Evolutionary conservation across 2,797 vertebrate species (phyloP).

Genomic region (Malacoctenus gilli): DNA sequence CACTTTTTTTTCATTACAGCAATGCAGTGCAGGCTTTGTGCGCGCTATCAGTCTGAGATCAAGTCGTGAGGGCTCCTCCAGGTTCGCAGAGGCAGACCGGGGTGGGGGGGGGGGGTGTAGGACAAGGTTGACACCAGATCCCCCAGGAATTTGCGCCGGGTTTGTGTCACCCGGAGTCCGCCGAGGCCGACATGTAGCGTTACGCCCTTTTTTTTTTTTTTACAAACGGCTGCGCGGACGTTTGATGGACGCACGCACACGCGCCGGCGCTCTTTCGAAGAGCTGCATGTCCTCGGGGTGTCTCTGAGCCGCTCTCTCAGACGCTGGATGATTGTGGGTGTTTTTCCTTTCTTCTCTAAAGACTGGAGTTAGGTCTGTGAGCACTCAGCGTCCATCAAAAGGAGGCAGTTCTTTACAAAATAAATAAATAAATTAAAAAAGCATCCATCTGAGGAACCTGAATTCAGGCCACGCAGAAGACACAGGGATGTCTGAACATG

Average conservation of each 20-base stretch:
- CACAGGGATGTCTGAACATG: slow-evolving; percentile 20
- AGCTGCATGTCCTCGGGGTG: slow-evolving; percentile 62
- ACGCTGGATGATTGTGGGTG: slow-evolving; percentile 58
- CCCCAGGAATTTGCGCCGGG: slow-evolving; percentile 67
- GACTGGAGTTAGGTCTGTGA: slow-evolving; percentile 41
- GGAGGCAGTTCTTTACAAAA: slow-evolving; percentile 30
- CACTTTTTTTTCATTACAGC: slow-evolving; percentile 57
- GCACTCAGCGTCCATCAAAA: slow-evolving; percentile 29
- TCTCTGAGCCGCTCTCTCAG: slow-evolving; percentile 66
- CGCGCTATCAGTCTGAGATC: slow-evolving; percentile 57
- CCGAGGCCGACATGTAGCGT: slow-evolving; percentile 47
- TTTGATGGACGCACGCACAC: slow-evolving; percentile 57
- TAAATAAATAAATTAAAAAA: no score
- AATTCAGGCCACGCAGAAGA: slow-evolving; percentile 16
- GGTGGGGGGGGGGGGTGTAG: no score
- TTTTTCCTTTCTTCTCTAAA: slow-evolving; percentile 72
- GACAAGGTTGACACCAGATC: slow-evolving; percentile 60
- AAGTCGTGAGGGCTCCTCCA: slow-evolving; percentile 47
- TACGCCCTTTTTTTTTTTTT: no score
- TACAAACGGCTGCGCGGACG: slow-evolving; percentile 62
- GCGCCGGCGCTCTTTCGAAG: slow-evolving; percentile 39
- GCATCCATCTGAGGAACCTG: slow-evolving; percentile 30
- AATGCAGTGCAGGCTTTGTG: slow-evolving; percentile 40
- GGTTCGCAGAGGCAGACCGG: slow-evolving; percentile 47
- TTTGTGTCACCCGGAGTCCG: slow-evolving; percentile 63